Conservation (phyloP, 2,797 vertebrate genomes). For the Falco naumanni region DNA sequence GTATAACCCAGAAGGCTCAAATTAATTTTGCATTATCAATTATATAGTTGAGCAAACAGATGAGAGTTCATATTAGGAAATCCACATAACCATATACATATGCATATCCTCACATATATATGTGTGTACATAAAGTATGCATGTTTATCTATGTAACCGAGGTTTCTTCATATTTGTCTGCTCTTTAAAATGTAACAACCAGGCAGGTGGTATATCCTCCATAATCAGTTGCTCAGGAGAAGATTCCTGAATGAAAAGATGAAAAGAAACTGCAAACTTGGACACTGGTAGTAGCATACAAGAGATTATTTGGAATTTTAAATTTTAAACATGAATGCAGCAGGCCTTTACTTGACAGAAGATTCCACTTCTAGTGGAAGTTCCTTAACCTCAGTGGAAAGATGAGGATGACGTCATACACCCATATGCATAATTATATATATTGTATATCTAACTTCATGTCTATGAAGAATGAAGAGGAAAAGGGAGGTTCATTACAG, state of each 20-base stretch:
- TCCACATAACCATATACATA: neutral
- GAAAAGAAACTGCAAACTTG: neutral
- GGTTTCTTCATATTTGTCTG: neutral
- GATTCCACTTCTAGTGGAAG: neutral
- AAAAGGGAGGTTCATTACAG: neutral
- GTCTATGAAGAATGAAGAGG: neutral
- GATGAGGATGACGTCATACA: neutral
- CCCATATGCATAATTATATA: neutral
- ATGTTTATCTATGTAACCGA: neutral
- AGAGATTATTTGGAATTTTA: neutral
- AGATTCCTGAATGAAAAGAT: neutral
- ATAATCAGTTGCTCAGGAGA: neutral
- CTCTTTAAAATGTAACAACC: neutral
- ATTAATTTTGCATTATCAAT: constrained; percentile 17
- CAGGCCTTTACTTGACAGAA: neutral
- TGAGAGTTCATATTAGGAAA: neutral
- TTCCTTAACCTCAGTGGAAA: neutral
- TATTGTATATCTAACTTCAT: neutral
- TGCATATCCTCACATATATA: neutral
- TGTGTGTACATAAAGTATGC: neutral
- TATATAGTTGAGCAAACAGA: neutral
- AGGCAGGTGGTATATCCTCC: neutral
- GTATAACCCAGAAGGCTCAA: neutral
- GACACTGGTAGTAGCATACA: neutral
- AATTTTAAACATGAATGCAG: neutral